A percentile compares a stretch with the other conserved stretches of the same genome.
Conservation (phyloP, 2,888 invertebrate genomes). For the Plagodis dolabraria region DNA sequence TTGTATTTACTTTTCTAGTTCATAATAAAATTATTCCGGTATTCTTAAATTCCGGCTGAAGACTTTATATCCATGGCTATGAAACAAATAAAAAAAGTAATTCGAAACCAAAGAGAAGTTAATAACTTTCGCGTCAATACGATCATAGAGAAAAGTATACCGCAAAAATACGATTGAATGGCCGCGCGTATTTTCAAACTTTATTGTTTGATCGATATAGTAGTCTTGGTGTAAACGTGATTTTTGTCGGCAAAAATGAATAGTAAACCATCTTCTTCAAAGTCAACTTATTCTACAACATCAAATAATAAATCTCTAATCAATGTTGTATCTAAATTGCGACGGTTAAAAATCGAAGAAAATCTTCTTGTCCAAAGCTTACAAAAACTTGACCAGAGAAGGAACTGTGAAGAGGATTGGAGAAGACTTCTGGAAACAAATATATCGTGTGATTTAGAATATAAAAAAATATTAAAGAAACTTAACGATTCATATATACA, state of each 20-base stretch:
- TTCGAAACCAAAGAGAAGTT: no score
- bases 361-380: constrained; percentile 52
- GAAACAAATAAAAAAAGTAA: no score
- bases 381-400: constrained; percentile 25
- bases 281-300: constrained; percentile 8
- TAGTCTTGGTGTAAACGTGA: no score
- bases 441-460: constrained; percentile 34
- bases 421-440: background rate
- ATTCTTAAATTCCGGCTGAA: no score
- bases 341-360: constrained; percentile 73
- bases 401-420: constrained; percentile 8
- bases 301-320: constrained; percentile 16
- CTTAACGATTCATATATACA: constrained; percentile 48
- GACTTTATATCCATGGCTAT: no score
- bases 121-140: no score
- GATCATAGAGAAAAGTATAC: no score
- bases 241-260: constrained; percentile 7
- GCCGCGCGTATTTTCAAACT: no score
- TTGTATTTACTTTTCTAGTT: no score
- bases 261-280: constrained; percentile 14
- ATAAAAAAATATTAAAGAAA: constrained; percentile 45
- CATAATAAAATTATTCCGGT: no score
- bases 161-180: no score
- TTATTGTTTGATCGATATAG: no score
- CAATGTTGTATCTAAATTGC: constrained; percentile 52